These are phyloP conservation scores for Gryllus longicercus DNA, from an alignment of 2,888 invertebrate genomes.

Conservation along the genomic window DNA sequence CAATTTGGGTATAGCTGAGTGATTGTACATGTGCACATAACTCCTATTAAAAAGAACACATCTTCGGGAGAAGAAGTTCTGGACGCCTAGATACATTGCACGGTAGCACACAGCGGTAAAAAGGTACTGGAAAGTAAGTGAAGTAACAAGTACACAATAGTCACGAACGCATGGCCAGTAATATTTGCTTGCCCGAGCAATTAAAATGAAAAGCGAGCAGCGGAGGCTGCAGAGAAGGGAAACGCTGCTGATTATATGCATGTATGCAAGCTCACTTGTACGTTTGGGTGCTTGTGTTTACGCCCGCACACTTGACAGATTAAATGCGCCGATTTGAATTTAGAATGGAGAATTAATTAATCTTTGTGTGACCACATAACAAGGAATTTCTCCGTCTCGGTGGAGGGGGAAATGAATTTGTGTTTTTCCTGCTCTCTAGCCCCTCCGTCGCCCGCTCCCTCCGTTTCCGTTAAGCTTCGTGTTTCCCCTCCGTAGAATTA, in stretches of 20 bases:
- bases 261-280: conserved; percentile 22
- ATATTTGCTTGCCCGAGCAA: conserved; percentile 26
- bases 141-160: background rate
- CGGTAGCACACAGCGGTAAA: no score
- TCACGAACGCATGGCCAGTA: background rate
- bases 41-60: no score
- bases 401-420: conserved; percentile 20
- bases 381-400: conserved; percentile 28
- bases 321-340: conserved; percentile 37
- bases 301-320: conserved; percentile 27
- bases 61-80: no score
- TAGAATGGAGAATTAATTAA: conserved; percentile 38
- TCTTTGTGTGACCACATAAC: conserved; percentile 33
- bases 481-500: conserved; percentile 12
- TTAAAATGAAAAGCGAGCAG: conserved; percentile 31
- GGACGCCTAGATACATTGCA: no score
- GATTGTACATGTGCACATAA: no score
- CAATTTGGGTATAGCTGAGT: no score
- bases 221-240: background rate
- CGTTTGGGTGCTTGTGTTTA: background rate
- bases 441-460: background rate
- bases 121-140: no score
- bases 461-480: conserved; percentile 1
- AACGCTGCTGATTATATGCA: background rate
- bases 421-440: conserved; percentile 19